A percentile compares a stretch with the other conserved stretches of the same genome.
Conservation (phyloP, 1,140 invertebrate species). For the Trinorchestia longiramus region DNA sequence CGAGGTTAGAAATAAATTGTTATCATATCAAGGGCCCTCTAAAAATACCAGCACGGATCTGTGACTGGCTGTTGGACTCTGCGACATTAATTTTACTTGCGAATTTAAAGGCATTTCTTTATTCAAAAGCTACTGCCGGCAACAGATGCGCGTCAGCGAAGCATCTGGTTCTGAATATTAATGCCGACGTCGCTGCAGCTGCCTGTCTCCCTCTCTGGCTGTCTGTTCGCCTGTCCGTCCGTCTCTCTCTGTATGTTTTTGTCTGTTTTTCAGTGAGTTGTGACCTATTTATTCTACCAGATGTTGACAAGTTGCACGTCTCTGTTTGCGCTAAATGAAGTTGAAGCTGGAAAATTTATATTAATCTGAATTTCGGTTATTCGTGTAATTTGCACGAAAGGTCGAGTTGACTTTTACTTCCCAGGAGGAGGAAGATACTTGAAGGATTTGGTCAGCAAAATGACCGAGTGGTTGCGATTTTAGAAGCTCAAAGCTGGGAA, state of each 20-base stretch:
- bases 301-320: background rate
- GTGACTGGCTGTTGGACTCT: conserved; percentile 32
- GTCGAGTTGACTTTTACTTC: background rate
- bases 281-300: background rate
- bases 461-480: background rate
- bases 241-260: too few relatives aligned
- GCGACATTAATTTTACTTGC: conserved; percentile 13
- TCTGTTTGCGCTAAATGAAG: background rate
- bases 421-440: background rate
- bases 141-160: background rate
- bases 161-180: conserved; percentile 30
- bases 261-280: background rate
- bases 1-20: background rate
- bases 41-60: background rate
- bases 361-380: background rate
- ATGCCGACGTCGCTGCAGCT: background rate
- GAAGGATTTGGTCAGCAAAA: background rate
- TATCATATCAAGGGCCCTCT: background rate
- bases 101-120: conserved; percentile 27
- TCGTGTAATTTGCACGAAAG: background rate
- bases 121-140: background rate
- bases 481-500: background rate
- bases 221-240: background rate
- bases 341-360: background rate
- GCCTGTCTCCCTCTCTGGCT: background rate